Evolutionary conservation across 2,888 invertebrate species (phyloP), one percentile per base, ranked within the genome.

Genomic region (Acrobasis suavella): DNA sequence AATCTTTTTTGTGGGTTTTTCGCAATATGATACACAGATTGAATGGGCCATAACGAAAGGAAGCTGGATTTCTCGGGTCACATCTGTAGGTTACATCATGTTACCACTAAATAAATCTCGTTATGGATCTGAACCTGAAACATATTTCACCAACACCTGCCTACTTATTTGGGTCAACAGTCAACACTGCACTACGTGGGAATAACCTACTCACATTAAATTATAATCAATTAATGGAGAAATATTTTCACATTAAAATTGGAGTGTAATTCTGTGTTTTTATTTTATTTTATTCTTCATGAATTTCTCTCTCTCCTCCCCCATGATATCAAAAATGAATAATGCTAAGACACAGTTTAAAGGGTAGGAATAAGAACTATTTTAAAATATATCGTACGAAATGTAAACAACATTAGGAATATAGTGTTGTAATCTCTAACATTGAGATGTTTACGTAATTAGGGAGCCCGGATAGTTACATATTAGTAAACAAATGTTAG

Each of bases 91-190:
- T 56, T 42, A 56, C 56, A 22, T 42, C 39, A 42, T 42, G 56
- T 56, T 54, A 46, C 56, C 17, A 17, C 17, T 42, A 42, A 42
- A 56, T 56, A 56, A 56, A 56, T 56, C 39, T 42, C 42, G 55
- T 42, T 42, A 56, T 17, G 16, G 15, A 42, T 39, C 42, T 42
- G 39, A 52, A 54, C 52, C 52, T 22, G 6, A 32, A 42, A 39
- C 17, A 14, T 17, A 46, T 46, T 46, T 8, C 10, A 42, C 12
- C 16, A 56, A 56, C 10, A 56, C 17, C 10, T 17, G 16, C 42
- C 39, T 17, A 12, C 38, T 55, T 42, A 46, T 46, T 56, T 14
- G 16, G 42, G 6, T 16, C 32, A 14, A 22, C 6, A 32, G 6
- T 16, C 32, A 14, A 22, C 6, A 32, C 14, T 9, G 15, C 39